phyloP scores from a whole-genome alignment of 2,888 invertebrate species.

The Leuctra nigra region DNA sequence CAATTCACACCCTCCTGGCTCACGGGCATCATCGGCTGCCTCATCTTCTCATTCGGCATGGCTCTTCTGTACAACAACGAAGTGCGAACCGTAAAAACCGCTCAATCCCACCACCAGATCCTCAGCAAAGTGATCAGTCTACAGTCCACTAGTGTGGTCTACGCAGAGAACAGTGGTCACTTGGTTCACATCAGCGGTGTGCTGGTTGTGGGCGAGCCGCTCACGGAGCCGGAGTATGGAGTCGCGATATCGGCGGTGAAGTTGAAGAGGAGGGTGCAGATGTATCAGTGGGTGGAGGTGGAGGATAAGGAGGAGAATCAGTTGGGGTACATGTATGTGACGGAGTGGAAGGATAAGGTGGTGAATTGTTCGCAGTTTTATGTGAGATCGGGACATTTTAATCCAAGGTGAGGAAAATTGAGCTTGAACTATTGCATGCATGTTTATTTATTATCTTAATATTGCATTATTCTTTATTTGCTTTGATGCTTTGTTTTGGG shows the following conservation, averaged over 20 bases:
- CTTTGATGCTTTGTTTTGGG: too few species aligned
- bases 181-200: constrained; percentile 73
- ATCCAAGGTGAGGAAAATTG: constrained; percentile 71
- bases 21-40: constrained; percentile 59
- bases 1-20: constrained; percentile 66
- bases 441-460: too few species aligned
- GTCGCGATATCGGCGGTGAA: constrained; percentile 79
- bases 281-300: constrained; percentile 92
- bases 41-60: constrained; percentile 58
- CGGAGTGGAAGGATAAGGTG: constrained; percentile 78
- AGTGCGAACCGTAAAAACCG: constrained; percentile 74
- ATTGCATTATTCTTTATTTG: too few species aligned
- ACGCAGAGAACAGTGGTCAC: constrained; percentile 60
- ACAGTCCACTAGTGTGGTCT: constrained; percentile 40
- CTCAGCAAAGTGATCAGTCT: constrained; percentile 52
- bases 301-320: constrained; percentile 36
- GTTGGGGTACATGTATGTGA: constrained; percentile 49
- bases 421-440: too few species aligned
- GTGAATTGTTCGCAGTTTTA: constrained; percentile 74
- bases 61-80: constrained; percentile 79
- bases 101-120: constrained; percentile 73
- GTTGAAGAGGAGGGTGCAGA: constrained; percentile 77
- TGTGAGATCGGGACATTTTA: constrained; percentile 69
- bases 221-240: constrained; percentile 80
- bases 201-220: constrained; percentile 67